These are phyloP conservation scores for Oreochromis mossambicus DNA, from an alignment of 2,797 vertebrate genomes.

Conservation along the genomic window DNA sequence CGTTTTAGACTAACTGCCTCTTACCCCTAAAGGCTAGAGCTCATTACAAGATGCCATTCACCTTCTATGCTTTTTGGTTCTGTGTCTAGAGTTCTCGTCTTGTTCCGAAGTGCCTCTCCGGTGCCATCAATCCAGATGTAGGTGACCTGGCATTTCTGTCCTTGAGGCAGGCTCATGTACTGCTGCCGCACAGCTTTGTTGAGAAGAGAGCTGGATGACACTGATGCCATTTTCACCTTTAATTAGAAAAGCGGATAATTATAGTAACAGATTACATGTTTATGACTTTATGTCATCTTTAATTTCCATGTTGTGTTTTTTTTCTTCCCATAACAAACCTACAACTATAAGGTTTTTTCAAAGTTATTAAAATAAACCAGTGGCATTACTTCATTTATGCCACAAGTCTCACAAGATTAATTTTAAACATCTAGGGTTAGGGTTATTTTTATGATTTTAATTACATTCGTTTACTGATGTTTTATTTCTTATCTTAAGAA, in stretches of 20 bases:
- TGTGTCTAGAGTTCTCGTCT: constrained; percentile 79
- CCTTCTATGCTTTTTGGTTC: constrained; percentile 79
- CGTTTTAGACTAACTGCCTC: background rate
- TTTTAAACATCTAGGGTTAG: background rate
- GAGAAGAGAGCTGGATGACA: constrained; percentile 80
- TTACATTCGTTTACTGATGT: background rate
- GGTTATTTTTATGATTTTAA: background rate
- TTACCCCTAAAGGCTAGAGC: background rate
- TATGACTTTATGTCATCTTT: background rate
- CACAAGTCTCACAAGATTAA: background rate
- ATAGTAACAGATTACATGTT: background rate
- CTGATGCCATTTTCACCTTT: constrained; percentile 63
- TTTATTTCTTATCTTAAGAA: background rate
- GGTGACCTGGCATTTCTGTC: constrained; percentile 76
- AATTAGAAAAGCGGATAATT: background rate
- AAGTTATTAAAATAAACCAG: background rate
- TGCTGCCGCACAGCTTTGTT: constrained; percentile 81
- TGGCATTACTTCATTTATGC: background rate
- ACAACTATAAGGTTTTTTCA: background rate
- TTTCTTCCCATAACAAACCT: background rate
- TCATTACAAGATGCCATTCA: constrained; percentile 35
- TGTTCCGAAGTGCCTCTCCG: constrained; percentile 81
- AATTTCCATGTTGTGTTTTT: background rate
- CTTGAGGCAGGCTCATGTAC: constrained; percentile 83
- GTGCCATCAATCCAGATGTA: constrained; percentile 89